Conservation (phyloP, 2,888 invertebrate species). For the Oligia latruncula region DNA sequence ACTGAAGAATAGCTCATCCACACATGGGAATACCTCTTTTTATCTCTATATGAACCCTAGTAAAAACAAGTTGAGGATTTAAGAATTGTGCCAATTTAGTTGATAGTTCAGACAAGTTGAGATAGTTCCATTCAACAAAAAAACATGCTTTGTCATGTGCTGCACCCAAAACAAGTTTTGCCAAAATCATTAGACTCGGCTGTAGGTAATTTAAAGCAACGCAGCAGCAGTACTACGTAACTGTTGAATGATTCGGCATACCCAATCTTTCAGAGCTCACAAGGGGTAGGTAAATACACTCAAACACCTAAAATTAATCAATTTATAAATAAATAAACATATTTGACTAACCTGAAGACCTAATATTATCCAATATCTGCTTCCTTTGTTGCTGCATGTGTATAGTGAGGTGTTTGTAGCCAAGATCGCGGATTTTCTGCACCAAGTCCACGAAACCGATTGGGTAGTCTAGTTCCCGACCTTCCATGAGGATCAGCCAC, state of each 20-base stretch:
- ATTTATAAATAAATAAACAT: not conserved
- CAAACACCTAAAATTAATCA: not conserved
- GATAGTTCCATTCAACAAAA: not conserved
- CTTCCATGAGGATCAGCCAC: conserved; percentile 91
- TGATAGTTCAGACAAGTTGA: not conserved
- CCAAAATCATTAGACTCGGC: not conserved
- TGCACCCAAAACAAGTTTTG: not conserved
- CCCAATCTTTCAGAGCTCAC: not conserved
- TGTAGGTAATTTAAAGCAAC: not conserved
- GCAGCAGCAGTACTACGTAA: too few species aligned
- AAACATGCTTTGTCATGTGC: not conserved
- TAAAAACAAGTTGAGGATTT: not conserved
- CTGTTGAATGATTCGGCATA: not conserved
- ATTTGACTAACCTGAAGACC: conserved; percentile 91
- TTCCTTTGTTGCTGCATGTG: conserved; percentile 94
- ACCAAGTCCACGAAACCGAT: conserved; percentile 93
- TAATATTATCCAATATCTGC: conserved; percentile 93
- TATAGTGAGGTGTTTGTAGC: conserved; percentile 92
- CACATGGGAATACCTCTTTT: not conserved
- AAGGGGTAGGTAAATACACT: not conserved
- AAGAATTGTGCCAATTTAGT: not conserved
- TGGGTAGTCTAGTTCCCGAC: conserved; percentile 88
- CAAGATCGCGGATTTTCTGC: conserved; percentile 92
- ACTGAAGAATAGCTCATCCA: not conserved
- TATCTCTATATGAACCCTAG: not conserved